Conservation (phyloP, 37 sponge, comb jelly and placozoan species). For the Eunapius fragilis region DNA sequence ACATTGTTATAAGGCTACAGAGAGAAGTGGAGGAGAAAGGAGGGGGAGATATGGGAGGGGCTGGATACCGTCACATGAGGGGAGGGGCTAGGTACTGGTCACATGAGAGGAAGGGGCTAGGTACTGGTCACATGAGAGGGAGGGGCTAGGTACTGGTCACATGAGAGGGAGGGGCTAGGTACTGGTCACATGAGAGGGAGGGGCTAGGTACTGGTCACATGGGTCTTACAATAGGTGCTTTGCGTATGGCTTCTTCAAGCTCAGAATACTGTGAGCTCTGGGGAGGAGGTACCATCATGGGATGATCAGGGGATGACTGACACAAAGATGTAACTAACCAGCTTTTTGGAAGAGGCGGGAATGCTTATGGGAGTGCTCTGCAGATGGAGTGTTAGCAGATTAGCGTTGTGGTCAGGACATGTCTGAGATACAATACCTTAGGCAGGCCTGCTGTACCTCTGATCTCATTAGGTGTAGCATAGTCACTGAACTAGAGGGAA, state of each 20-base stretch:
- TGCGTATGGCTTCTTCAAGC: background rate
- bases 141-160: no score
- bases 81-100: no score
- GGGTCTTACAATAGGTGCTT: background rate
- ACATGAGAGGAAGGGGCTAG: no score
- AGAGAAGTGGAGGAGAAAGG: no score
- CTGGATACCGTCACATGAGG: no score
- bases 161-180: no score
- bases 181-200: no score
- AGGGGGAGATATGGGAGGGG: no score
- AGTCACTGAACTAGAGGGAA: background rate
- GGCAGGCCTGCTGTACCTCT: background rate
- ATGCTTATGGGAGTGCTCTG: background rate
- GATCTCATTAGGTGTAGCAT: background rate
- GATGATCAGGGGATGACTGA: background rate
- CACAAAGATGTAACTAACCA: background rate
- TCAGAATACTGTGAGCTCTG: background rate
- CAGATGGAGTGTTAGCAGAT: background rate
- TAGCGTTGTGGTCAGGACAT: background rate
- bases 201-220: background rate
- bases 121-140: no score
- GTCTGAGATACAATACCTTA: background rate
- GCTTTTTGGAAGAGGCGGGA: background rate
- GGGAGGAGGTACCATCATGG: no score
- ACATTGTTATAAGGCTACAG: no score